Percentiles rank a stretch among this genome's conserved stretches.
phyloP scores from a whole-genome alignment of 2,113 vertebrate species.

The Argyrosomus japonicus region DNA sequence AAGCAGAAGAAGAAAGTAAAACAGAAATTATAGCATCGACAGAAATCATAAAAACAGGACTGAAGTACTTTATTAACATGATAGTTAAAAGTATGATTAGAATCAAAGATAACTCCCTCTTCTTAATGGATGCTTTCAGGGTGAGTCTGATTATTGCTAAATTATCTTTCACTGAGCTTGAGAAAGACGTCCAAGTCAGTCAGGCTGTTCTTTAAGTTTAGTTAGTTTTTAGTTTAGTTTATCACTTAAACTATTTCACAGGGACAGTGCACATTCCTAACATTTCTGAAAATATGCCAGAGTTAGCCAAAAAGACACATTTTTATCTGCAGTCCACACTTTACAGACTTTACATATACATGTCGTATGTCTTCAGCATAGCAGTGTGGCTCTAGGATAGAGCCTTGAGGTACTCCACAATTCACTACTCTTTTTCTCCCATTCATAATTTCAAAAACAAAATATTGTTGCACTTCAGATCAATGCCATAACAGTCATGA shows the following conservation, averaged over 20 bases:
- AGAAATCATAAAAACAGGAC: neutral
- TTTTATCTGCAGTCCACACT: too few relatives aligned
- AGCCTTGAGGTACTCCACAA: slow-evolving; percentile 6
- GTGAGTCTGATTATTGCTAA: neutral
- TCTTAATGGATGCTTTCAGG: too few relatives aligned
- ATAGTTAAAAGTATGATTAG: neutral
- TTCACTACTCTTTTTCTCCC: neutral
- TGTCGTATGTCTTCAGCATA: neutral
- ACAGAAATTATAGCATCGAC: neutral
- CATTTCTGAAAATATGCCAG: too few relatives aligned
- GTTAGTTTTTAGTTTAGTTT: too few relatives aligned
- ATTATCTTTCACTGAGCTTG: neutral
- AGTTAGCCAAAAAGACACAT: too few relatives aligned
- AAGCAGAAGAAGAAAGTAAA: neutral
- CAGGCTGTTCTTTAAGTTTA: neutral
- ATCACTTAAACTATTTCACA: too few relatives aligned
- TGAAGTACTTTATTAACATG: neutral
- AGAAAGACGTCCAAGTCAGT: neutral
- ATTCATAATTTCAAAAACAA: neutral
- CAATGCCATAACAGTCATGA: neutral
- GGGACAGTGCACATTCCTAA: too few relatives aligned
- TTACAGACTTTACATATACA: too few relatives aligned
- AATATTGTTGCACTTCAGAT: too few relatives aligned
- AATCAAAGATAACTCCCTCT: neutral
- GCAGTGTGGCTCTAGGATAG: neutral